Conservation (phyloP, 2,888 invertebrate genomes). For the Perizoma affinitatum region DNA sequence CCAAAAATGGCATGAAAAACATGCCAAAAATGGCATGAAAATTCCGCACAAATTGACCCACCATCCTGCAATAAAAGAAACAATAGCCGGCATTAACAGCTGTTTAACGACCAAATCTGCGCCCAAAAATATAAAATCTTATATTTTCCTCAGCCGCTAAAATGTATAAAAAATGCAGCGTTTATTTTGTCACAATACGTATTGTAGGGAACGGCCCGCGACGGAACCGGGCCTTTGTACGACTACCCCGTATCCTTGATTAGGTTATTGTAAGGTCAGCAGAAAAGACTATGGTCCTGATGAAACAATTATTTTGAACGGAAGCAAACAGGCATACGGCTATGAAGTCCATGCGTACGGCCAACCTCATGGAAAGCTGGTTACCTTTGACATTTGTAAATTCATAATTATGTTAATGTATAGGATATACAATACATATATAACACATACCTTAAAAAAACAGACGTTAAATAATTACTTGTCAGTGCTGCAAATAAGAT, state of each 20-base stretch:
- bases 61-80: slow-evolving; percentile 23
- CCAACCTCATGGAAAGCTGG: too few species aligned
- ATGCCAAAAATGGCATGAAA: slow-evolving; percentile 12
- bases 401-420: too few species aligned
- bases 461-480: too few species aligned
- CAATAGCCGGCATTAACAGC: slow-evolving; percentile 14
- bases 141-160: slow-evolving; percentile 32
- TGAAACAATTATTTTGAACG: too few species aligned
- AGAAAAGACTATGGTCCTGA: slow-evolving; percentile 1
- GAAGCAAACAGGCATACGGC: too few species aligned
- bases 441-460: too few species aligned
- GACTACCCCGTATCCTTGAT: slow-evolving; percentile 54
- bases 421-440: too few species aligned
- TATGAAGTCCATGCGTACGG: too few species aligned
- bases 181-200: slow-evolving; percentile 46
- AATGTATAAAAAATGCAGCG: slow-evolving; percentile 25
- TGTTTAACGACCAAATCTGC: slow-evolving; percentile 12
- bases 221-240: slow-evolving; percentile 46
- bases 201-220: slow-evolving; percentile 39
- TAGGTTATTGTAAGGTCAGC: slow-evolving; percentile 39
- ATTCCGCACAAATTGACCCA: slow-evolving; percentile 4
- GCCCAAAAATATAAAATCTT: slow-evolving; percentile 35
- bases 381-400: too few species aligned
- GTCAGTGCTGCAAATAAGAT: too few species aligned
- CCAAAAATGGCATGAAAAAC: neutral